Conservation (phyloP, 2,113 vertebrate genomes). For the Plestiodon gilberti region DNA sequence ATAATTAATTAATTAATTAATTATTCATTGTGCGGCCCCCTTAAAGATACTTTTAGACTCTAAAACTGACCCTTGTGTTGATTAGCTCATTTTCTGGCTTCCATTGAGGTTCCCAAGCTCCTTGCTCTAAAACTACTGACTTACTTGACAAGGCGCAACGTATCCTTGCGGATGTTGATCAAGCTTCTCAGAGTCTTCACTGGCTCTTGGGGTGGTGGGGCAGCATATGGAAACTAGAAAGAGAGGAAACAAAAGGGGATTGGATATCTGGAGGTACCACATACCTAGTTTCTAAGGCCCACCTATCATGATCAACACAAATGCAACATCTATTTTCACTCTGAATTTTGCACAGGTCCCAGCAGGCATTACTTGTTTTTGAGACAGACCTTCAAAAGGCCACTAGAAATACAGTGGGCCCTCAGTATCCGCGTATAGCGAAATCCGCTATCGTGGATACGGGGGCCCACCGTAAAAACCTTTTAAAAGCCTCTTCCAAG, state of each 20-base stretch:
- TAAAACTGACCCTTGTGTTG: background rate
- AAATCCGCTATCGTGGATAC: too few species aligned
- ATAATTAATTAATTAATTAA: too few species aligned
- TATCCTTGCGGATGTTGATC: conserved; percentile 98
- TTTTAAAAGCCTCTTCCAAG: too few species aligned
- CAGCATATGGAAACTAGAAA: conserved; percentile 93
- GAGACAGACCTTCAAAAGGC: background rate
- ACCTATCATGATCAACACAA: background rate
- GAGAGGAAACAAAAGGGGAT: conserved; percentile 43
- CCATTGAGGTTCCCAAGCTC: background rate
- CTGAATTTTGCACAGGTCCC: background rate
- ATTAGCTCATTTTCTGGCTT: background rate
- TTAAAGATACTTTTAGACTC: background rate
- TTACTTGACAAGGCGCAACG: conserved; percentile 92
- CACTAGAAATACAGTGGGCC: background rate
- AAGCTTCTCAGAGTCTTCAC: conserved; percentile 96
- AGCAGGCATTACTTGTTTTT: background rate
- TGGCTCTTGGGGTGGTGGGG: conserved; percentile 95
- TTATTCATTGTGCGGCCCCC: too few species aligned
- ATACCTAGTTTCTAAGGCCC: background rate
- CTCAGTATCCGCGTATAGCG: too few species aligned
- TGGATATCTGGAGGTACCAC: background rate
- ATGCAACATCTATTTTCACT: background rate
- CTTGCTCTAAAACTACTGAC: conserved; percentile 11
- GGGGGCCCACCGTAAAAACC: too few species aligned